A percentile compares a stretch with the other conserved stretches of the same genome.
These are phyloP conservation scores for Leguminivora glycinivorella DNA, from an alignment of 1,140 invertebrate genomes.

Conservation along the genomic window DNA sequence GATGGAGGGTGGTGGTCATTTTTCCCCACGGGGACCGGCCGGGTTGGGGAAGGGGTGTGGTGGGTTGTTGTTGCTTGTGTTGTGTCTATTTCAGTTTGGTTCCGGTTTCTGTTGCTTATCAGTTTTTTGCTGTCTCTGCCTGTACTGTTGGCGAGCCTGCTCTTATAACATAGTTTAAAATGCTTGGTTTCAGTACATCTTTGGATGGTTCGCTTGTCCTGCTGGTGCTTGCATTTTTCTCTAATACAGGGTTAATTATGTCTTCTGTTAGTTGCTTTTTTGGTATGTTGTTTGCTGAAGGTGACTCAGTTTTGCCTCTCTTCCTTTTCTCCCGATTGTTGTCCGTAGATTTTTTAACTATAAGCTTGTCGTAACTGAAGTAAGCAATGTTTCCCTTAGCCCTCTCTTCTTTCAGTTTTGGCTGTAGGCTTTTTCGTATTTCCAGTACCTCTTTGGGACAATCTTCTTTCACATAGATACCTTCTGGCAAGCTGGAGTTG, in stretches of 20 bases:
- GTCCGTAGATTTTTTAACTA: slow-evolving; percentile 33
- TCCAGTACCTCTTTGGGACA: slow-evolving; percentile 34
- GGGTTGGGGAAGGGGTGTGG: too few species aligned
- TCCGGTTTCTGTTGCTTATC: background rate
- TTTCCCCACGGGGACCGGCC: too few species aligned
- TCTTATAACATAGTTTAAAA: background rate
- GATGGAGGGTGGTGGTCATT: too few species aligned
- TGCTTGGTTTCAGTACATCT: background rate
- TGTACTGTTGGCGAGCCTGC: background rate
- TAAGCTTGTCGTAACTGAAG: slow-evolving; percentile 39
- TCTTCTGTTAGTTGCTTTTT: slow-evolving; percentile 28
- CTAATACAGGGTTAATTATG: background rate
- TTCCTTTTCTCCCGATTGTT: slow-evolving; percentile 40
- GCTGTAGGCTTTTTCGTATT: slow-evolving; percentile 34
- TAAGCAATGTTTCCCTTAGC: slow-evolving; percentile 42
- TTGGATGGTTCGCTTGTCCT: background rate
- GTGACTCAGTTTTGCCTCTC: slow-evolving; percentile 31
- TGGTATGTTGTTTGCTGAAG: slow-evolving; percentile 32
- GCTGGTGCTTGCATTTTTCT: background rate
- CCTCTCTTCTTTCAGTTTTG: slow-evolving; percentile 30
- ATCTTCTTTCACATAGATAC: slow-evolving; percentile 39
- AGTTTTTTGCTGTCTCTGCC: background rate
- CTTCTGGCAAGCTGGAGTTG: slow-evolving; percentile 34
- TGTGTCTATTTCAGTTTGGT: background rate
- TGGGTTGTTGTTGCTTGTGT: too few species aligned